A percentile compares a stretch with the other conserved stretches of the same genome.
phyloP scores from a whole-genome alignment of 2,888 invertebrate genomes.

The Drosophila paramelanica region DNA sequence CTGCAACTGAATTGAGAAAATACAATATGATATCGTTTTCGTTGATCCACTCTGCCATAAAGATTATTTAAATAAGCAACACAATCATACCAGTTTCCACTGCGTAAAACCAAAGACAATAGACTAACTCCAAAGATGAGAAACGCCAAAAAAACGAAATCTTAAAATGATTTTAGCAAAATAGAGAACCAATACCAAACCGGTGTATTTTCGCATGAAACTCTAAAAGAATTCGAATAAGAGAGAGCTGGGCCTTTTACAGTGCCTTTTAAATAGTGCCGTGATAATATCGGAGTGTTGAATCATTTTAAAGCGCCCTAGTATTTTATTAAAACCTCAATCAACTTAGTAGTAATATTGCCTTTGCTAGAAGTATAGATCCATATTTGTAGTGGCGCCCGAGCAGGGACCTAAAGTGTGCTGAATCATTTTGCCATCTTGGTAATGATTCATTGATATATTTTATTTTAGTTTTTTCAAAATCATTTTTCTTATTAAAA shows the following conservation, averaged over 20 bases:
- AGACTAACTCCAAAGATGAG: too few relatives aligned
- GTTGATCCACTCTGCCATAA: slow-evolving; percentile 1
- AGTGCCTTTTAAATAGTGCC: too few relatives aligned
- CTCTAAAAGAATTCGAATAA: too few relatives aligned
- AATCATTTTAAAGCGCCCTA: too few relatives aligned
- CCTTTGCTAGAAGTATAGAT: background rate
- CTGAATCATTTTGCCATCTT: background rate
- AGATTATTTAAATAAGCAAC: background rate
- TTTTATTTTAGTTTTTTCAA: background rate
- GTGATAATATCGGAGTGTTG: too few relatives aligned
- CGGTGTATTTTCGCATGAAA: too few relatives aligned
- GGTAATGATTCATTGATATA: background rate
- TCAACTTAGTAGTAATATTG: too few relatives aligned
- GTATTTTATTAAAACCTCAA: too few relatives aligned
- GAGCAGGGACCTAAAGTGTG: background rate
- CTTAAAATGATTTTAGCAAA: too few relatives aligned
- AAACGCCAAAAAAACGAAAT: too few relatives aligned
- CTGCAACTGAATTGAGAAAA: slow-evolving; percentile 9
- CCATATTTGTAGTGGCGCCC: background rate
- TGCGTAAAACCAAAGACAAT: background rate
- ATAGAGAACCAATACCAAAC: too few relatives aligned
- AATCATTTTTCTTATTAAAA: background rate
- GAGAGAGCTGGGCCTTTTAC: too few relatives aligned
- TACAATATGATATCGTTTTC: background rate
- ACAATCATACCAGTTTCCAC: background rate